Base-by-base conservation (phyloP, 2,797 vertebrate genomes). In the Miichthys miiuy region DNA sequence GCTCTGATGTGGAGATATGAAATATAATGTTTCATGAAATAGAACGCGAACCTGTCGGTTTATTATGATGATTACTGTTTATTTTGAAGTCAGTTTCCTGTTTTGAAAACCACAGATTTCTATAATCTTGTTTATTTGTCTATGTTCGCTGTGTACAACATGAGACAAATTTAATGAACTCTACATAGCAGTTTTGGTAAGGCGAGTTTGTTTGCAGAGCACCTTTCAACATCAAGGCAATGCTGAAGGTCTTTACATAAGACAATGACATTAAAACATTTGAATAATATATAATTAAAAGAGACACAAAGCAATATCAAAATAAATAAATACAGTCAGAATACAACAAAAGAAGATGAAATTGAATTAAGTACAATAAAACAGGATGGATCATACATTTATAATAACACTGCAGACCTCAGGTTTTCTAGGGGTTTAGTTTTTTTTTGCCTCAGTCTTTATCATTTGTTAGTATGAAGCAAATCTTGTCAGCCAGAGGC, bases 31-130 rank as follows among this genome's bases (percentile, higher is more conserved):
- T 52, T 4, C 7, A 52, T 62, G 17, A 16, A 74, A 56, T 44
- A 27, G 2, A 57, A 13, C 3, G 1, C 12, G 10, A 21, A 52
- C 1, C 1, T 27, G 3, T 30, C 55, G 12, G n/a, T 64, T 68
- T 48, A 46, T 41, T 21, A 20, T 18, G 30, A 48, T 21, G 21
- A 27, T 38, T 38, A 9, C 34, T 23, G n/a, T 44, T 44, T 23
- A 51, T 27, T 50, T 7, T 74, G 5, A 63, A 68, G 25, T 56
- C 34, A 47, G 30, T 27, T 42, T 80, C 21, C 61, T 60, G 27
- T 63, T 76, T 66, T 50, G 30, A 17, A 54, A 50, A 44, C 10
- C 1, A 10, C 16, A 50, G 18, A 38, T 46, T 34, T 62, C 30
- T 57, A 30, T 54, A 44, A 18, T 46, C 17, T 0, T 60, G 11